phyloP scores from a whole-genome alignment of 2,113 vertebrate genomes.

The Beaufortia kweichowensis region DNA sequence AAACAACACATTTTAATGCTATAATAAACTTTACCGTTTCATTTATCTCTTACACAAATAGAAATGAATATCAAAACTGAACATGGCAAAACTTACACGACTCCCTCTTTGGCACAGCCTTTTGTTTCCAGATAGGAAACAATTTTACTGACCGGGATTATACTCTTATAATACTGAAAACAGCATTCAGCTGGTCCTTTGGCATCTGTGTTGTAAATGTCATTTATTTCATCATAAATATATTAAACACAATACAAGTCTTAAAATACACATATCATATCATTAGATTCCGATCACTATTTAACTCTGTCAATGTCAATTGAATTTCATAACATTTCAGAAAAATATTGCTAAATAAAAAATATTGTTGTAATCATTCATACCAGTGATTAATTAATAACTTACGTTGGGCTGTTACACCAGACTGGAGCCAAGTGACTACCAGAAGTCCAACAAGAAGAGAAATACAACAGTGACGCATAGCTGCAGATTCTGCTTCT shows the following conservation, averaged over 20 bases:
- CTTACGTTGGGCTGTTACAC: constrained; percentile 55
- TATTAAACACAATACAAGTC: background rate
- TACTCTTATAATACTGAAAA: constrained; percentile 38
- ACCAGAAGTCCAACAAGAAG: constrained; percentile 62
- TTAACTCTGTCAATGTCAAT: background rate
- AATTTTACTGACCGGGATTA: fast-evolving
- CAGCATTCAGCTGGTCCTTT: constrained; percentile 57
- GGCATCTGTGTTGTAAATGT: background rate
- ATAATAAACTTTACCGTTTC: background rate
- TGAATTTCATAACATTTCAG: background rate
- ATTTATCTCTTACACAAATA: background rate
- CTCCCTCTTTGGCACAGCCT: constrained; percentile 40
- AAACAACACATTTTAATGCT: background rate
- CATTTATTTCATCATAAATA: background rate
- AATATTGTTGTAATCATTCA: background rate
- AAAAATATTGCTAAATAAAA: background rate
- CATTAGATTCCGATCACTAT: background rate
- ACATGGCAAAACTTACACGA: constrained; percentile 58
- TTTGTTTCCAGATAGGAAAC: background rate
- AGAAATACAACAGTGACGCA: background rate
- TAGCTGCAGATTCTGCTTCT: constrained; percentile 8
- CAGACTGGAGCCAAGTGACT: constrained; percentile 37
- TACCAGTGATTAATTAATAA: background rate
- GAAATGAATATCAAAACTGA: background rate
- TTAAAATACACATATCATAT: background rate